These are phyloP conservation scores for Sminthurinus aureus DNA, from an alignment of 2,888 invertebrate species.

Conservation along the genomic window DNA sequence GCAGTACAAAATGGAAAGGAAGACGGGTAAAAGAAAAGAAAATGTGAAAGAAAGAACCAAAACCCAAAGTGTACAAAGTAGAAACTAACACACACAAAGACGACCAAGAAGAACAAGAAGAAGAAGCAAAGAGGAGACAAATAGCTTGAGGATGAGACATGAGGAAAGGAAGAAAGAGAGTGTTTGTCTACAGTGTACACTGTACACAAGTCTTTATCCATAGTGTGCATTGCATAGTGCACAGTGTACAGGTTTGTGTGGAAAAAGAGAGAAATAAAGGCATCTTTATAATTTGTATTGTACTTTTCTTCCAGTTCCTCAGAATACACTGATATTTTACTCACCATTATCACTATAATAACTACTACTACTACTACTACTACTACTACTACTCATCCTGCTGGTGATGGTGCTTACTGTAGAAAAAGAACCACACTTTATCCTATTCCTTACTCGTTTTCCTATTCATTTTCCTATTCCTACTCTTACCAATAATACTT, in stretches of 20 bases:
- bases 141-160: constrained; percentile 3
- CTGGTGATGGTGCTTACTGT: no score
- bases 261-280: constrained; percentile 6
- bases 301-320: not conserved
- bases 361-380: no score
- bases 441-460: not conserved
- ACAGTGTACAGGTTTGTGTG: not conserved
- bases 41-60: not conserved
- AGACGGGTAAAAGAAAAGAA: not conserved
- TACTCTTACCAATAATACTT: not conserved
- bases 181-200: no score
- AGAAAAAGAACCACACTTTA: not conserved
- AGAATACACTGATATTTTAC: no score
- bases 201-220: not conserved
- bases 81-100: not conserved
- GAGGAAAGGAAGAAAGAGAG: constrained; percentile 8
- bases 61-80: not conserved
- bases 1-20: not conserved
- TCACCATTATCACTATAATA: no score
- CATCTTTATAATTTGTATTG: not conserved
- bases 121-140: constrained; percentile 12
- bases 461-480: not conserved
- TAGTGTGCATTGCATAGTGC: no score
- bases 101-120: not conserved
- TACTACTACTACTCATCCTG: no score